A percentile compares a stretch with the other conserved stretches of the same genome.
Evolutionary conservation across 2,797 vertebrate species (phyloP).

Genomic region (Cryptoprocta ferox): DNA sequence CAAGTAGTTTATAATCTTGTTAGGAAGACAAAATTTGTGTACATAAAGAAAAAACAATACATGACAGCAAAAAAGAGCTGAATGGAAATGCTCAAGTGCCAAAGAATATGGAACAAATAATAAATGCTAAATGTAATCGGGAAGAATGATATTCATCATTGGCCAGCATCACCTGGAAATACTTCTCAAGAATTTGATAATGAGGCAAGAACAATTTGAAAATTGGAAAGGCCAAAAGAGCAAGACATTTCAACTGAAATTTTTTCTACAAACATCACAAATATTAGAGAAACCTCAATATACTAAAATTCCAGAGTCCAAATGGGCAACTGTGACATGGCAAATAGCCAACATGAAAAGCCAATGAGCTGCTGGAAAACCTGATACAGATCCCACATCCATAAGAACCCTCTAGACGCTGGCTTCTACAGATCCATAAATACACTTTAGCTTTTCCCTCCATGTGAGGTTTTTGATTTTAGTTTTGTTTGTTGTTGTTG

Average conservation of each 20-base stretch:
- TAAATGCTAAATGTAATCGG: neutral
- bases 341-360: neutral
- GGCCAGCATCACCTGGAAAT: neutral
- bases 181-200: constrained; percentile 48
- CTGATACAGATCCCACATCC: neutral
- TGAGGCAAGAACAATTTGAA: constrained; percentile 20
- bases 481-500: neutral
- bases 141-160: neutral
- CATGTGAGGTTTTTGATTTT: neutral
- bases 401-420: neutral
- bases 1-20: neutral
- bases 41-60: neutral
- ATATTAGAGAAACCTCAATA: constrained; percentile 36
- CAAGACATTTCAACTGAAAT: neutral
- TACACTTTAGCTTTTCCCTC: neutral
- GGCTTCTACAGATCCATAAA: neutral
- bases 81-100: neutral
- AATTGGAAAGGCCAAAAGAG: neutral
- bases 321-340: neutral
- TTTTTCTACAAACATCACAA: neutral
- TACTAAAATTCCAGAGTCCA: constrained; percentile 8
- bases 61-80: neutral
- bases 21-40: neutral
- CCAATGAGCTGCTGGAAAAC: neutral
- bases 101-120: neutral